These are phyloP conservation scores for Danio albolineatus DNA, from an alignment of 2,797 vertebrate species.

Conservation along the genomic window DNA sequence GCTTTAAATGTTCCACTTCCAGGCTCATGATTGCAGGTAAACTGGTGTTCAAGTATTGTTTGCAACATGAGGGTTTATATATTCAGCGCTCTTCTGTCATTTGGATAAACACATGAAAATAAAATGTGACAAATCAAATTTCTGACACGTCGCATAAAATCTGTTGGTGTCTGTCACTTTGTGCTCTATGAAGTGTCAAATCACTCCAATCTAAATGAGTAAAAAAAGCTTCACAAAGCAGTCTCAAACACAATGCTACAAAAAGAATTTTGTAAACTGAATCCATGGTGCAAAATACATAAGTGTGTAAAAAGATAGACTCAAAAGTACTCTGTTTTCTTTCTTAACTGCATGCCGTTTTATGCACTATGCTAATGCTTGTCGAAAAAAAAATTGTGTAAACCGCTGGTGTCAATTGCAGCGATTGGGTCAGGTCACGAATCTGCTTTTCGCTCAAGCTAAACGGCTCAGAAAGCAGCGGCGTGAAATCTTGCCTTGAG, in stretches of 20 bases:
- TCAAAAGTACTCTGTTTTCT: background rate
- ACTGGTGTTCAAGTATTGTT: background rate
- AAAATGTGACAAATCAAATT: background rate
- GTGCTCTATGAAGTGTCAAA: constrained; percentile 25
- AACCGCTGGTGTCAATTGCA: constrained; percentile 27
- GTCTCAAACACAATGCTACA: constrained; percentile 13
- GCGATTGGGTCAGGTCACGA: constrained; percentile 21
- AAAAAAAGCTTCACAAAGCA: constrained; percentile 18
- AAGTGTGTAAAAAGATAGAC: background rate
- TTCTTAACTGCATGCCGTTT: background rate
- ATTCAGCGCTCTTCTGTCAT: background rate
- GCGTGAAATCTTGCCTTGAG: constrained; percentile 20
- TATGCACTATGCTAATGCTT: background rate
- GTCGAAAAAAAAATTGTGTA: background rate
- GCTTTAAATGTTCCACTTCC: background rate
- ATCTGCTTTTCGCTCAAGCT: constrained; percentile 19
- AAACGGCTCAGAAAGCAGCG: background rate
- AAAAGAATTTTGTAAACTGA: background rate
- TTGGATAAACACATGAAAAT: constrained; percentile 10
- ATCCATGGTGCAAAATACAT: constrained; percentile 4
- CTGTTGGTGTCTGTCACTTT: constrained; percentile 17
- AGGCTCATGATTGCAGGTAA: background rate
- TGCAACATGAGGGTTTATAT: background rate
- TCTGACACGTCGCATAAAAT: constrained; percentile 21
- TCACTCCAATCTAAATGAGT: constrained; percentile 9